Evolutionary conservation across 2,113 vertebrate genomes (phyloP), one percentile per base, ranked within the genome.

Genomic region (Caretta caretta): DNA sequence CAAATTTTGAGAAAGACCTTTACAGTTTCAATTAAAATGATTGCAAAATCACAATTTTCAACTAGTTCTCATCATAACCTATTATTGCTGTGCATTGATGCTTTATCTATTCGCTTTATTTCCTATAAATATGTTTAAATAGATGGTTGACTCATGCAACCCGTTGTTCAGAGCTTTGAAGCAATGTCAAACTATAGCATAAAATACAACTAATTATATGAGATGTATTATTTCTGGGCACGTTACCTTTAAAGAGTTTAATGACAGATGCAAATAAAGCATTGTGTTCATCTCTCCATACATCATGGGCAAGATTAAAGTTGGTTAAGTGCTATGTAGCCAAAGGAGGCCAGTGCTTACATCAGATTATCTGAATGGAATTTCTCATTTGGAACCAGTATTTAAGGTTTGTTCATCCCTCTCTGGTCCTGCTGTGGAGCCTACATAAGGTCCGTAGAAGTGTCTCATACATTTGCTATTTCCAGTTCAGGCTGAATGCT

Each of bases 91-190:
- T 84, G 16, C 82, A 83, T 16, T 62, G 59, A 31, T 16, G 12
- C 59, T 62, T 62, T 62, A 62, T 62, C 59, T 35, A 62, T 29
- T 31, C 35, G 13, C 59, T 7, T 62, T 31, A 62, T 62, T 62
- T 62, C 89, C 86, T 90, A 91, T 81, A 35, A 13, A 59, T 53
- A 90, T 79, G 84, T 84, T 88, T 85, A 91, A 95, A 81, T 22
- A n/a, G 96, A 69, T 48, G 72, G 93, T 91, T 94, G 94, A 88
- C 90, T 89, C 87, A 7, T 89, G 85, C 92, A 95, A 94, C 88
- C 82, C 59, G 3, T 54, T 86, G 92, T 62, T 95, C 95, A 81
- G 29, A n/a, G 90, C 94, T 78, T 76, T 92, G 93, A 93, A 92
- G 65, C 22, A 42, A 57, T 89, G 84, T 85, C 86, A 94, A 91